Percentiles rank a stretch among this genome's conserved stretches.
Conservation (phyloP, 2,113 vertebrate species). For the Paratilapia polleni region DNA sequence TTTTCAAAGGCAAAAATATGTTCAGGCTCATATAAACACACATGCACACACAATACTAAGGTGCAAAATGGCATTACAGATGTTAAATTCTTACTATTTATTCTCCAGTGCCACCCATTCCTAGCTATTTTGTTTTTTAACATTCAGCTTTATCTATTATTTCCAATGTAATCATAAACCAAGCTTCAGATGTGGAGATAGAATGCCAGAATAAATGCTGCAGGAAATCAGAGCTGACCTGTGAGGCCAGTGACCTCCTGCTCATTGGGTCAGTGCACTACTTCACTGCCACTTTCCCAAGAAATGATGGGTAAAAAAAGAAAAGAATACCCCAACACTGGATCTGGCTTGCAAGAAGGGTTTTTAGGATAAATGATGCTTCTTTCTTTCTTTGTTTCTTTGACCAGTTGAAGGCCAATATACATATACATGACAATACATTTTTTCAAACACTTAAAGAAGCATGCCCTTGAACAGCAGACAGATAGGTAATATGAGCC, state of each 20-base stretch:
- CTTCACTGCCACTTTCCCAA: slow-evolving; percentile 14
- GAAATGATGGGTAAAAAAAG: background rate
- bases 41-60: background rate
- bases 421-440: background rate
- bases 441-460: background rate
- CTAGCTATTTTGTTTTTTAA: slow-evolving; percentile 15
- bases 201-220: background rate
- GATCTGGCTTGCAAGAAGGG: background rate
- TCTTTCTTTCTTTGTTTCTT: background rate
- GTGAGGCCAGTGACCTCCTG: slow-evolving; percentile 15
- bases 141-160: background rate
- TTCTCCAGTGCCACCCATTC: background rate
- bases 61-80: background rate
- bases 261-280: slow-evolving; percentile 3
- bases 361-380: background rate
- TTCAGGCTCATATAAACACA: background rate
- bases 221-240: background rate
- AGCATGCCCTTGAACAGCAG: background rate
- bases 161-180: background rate
- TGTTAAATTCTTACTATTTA: slow-evolving; percentile 8
- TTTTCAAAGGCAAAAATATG: slow-evolving; percentile 41
- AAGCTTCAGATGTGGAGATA: background rate
- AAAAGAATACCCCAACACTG: background rate
- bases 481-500: slow-evolving; percentile 9
- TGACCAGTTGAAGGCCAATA: background rate